These are phyloP conservation scores for Trichosurus vulpecula DNA, from an alignment of 2,797 vertebrate genomes.

Conservation along the genomic window DNA sequence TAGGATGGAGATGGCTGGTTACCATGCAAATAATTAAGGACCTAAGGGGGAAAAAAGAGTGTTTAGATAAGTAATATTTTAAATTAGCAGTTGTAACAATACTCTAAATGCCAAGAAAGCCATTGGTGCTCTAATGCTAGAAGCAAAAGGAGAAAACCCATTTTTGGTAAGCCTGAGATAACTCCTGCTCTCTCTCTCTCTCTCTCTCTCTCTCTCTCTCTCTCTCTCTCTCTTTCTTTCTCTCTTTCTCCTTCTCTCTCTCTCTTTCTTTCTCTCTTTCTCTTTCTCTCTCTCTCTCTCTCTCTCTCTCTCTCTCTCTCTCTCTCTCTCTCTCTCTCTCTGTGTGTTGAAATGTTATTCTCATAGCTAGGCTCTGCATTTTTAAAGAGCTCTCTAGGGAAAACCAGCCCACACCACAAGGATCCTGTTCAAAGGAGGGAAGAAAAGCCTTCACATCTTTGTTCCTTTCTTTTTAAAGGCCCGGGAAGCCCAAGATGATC, in stretches of 20 bases:
- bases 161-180: not conserved
- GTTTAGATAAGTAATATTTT: not conserved
- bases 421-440: not conserved
- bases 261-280: no score
- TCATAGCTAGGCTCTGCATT: not conserved
- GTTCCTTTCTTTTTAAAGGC: constrained; percentile 82
- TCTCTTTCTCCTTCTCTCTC: no score
- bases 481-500: constrained; percentile 91
- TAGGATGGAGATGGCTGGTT: not conserved
- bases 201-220: no score
- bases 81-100: not conserved
- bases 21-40: not conserved
- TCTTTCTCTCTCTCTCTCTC: no score
- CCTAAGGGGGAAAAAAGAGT: not conserved
- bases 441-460: not conserved
- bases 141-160: not conserved
- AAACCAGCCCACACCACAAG: not conserved
- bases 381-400: not conserved
- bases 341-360: not conserved
- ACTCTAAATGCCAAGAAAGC: not conserved
- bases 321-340: no score
- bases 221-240: no score
- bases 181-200: no score
- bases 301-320: no score
- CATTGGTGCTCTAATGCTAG: not conserved